Evolutionary conservation across 92 coral and sea anemone genomes (phyloP), one percentile per base, ranked within the genome.

Genomic region (Palythoa caribaeorum): DNA sequence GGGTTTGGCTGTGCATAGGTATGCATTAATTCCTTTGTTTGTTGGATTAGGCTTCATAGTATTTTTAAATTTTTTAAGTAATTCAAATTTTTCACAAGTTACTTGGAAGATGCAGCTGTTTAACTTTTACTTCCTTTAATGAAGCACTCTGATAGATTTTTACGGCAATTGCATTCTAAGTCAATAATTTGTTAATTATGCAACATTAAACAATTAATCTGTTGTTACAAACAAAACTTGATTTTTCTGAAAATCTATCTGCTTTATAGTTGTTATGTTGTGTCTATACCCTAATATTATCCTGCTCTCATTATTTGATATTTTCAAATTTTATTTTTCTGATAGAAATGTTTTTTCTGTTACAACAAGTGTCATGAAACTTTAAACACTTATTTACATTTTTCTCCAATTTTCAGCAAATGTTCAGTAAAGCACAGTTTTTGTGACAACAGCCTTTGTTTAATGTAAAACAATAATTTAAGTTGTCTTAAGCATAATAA

Each of bases 1-100:
- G 87, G 76, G 21, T 83, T 83, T 83, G 87, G 87, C 73, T 62
- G 71, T 71, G 59, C 76, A 40, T 83, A 83, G 73, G 15, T 47
- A 62, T 51, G 44, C 52, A 44, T 80, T 44, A 80, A 80, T 69
- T 69, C 17, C 75, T 71, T 71, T 71, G 75, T 36, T 36, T 71
- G 75, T 9, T 71, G 75, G 75, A 71, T 71, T 71, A 1, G 75
- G 75, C 75, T 71, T 71, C 75, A 71, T 17, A 71, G 17, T 71
- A 71, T 71, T 71, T 71, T 65, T 17, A 3, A 65, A 1, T 28
- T 65, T 17, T 71, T 71, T 71, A 71, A 71, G 75, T 5, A 71
- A 71, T 71, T 71, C 75, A 71, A 71, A 71, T 71, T 71, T 71
- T 71, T 71, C 35, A n/a, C n/a, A 71, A 71, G 71, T 71, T 71